phyloP scores from a whole-genome alignment of 2,113 vertebrate species.

The Phylloscopus trochiloides region DNA sequence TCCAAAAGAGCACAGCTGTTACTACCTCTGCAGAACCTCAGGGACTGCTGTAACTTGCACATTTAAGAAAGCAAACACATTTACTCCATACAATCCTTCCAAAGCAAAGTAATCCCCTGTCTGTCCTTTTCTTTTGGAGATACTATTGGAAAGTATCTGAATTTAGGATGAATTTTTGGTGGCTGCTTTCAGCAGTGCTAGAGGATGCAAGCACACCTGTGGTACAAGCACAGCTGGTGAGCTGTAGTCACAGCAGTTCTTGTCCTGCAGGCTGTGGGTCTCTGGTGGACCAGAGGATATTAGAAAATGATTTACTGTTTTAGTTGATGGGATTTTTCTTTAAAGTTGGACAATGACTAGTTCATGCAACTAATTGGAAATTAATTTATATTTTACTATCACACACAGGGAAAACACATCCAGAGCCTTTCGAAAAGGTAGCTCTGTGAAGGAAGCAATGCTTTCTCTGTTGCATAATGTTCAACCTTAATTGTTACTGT shows the following conservation, averaged over 20 bases:
- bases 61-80: not conserved
- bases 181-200: not conserved
- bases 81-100: not conserved
- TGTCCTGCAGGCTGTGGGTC: not conserved
- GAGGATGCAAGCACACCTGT: not conserved
- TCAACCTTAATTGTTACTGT: not conserved
- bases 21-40: not conserved
- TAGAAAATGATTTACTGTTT: not conserved
- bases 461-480: not conserved
- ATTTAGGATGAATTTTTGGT: not conserved
- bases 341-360: not conserved
- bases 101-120: not conserved
- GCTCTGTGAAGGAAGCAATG: not conserved
- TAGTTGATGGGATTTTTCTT: not conserved
- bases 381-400: not conserved
- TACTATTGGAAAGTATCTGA: not conserved
- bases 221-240: not conserved
- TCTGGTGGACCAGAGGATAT: not conserved
- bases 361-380: not conserved
- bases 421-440: not conserved
- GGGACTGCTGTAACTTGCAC: not conserved
- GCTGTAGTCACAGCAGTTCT: not conserved
- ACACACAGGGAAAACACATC: not conserved
- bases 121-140: not conserved
- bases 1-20: not conserved